Evolutionary conservation across 2,113 vertebrate genomes (phyloP).

Genomic region (Dendropsophus ebraccatus): DNA sequence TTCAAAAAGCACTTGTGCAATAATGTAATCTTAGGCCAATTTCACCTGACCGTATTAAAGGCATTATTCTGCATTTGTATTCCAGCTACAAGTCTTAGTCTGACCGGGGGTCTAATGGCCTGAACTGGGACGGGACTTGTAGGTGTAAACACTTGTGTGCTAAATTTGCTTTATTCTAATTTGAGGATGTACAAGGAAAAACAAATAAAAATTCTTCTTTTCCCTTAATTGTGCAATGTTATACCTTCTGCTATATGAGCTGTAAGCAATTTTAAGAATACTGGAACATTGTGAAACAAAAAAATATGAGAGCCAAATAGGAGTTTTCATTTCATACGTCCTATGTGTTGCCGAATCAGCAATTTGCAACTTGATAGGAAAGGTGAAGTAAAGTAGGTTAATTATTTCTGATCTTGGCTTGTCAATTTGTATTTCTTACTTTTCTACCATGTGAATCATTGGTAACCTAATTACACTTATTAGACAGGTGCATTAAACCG

Average conservation of each 20-base stretch:
- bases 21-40: not conserved
- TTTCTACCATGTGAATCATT: slow-evolving; percentile 62
- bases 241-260: not conserved
- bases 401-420: slow-evolving; percentile 57
- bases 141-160: too few relatives aligned
- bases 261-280: not conserved
- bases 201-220: not conserved
- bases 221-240: not conserved
- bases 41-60: too few relatives aligned
- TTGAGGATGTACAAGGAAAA: not conserved
- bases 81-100: too few relatives aligned
- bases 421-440: slow-evolving; percentile 46
- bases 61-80: too few relatives aligned
- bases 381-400: slow-evolving; percentile 42
- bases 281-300: slow-evolving; percentile 19
- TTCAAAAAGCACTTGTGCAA: not conserved
- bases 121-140: too few relatives aligned
- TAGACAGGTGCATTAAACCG: slow-evolving; percentile 60
- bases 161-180: not conserved
- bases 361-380: slow-evolving; percentile 25
- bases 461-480: slow-evolving; percentile 66
- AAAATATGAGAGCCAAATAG: not conserved
- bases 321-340: slow-evolving; percentile 9
- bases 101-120: too few relatives aligned
- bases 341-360: slow-evolving; percentile 32